phyloP scores from a whole-genome alignment of 2,797 vertebrate species.

The Urocyon cinereoargenteus region DNA sequence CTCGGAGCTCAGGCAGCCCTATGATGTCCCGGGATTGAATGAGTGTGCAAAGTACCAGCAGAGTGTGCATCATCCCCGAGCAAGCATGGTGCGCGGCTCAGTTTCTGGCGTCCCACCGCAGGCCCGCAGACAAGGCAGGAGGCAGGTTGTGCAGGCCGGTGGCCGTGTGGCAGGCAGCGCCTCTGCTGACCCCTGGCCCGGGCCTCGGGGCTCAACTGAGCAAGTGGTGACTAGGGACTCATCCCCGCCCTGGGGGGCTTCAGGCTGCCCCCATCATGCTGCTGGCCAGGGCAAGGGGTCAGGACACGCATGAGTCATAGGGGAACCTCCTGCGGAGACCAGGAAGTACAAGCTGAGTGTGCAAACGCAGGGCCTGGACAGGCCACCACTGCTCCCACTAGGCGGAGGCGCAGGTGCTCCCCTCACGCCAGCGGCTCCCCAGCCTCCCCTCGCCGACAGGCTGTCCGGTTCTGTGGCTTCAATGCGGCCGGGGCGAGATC shows the following conservation, averaged over 20 bases:
- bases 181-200: background rate
- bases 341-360: background rate
- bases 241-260: background rate
- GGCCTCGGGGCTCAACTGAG: background rate
- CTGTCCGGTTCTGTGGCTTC: background rate
- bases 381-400: background rate
- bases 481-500: background rate
- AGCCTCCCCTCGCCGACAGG: rapidly evolving
- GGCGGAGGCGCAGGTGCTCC: background rate
- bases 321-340: background rate
- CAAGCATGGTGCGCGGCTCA: background rate
- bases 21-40: background rate
- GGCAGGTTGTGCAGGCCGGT: background rate
- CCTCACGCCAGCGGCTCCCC: background rate
- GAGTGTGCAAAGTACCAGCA: background rate
- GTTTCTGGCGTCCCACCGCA: background rate
- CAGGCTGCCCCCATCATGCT: background rate
- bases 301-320: background rate
- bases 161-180: background rate
- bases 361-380: background rate
- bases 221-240: background rate
- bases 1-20: background rate
- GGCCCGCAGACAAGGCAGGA: background rate
- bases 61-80: background rate
- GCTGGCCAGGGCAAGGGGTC: background rate